A percentile compares a stretch with the other conserved stretches of the same genome.
phyloP scores from a whole-genome alignment of 2,113 vertebrate genomes.

The Amia ocellicauda region DNA sequence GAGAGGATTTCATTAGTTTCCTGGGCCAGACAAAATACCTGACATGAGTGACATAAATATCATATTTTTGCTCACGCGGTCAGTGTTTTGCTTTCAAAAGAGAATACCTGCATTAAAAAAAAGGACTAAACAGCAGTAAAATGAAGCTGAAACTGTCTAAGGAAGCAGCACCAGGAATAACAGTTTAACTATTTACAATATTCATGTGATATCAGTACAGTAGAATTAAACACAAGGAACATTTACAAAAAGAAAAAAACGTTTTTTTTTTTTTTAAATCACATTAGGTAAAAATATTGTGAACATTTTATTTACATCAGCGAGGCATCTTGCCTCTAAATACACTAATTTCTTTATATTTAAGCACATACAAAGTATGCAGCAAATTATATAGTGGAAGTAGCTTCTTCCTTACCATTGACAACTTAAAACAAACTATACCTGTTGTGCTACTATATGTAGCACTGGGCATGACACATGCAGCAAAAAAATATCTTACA shows the following conservation, averaged over 20 bases:
- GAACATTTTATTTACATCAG: conserved; percentile 63
- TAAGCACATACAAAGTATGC: conserved; percentile 36
- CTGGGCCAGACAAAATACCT: no score
- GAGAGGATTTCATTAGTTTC: no score
- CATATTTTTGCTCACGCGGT: background rate
- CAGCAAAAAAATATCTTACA: conserved; percentile 35
- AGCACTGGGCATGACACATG: conserved; percentile 43
- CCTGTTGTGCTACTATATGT: conserved; percentile 46
- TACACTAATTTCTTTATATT: conserved; percentile 46
- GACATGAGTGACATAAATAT: background rate
- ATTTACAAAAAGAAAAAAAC: conserved; percentile 74
- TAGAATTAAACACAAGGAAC: conserved; percentile 80
- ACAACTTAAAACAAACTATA: conserved; percentile 37
- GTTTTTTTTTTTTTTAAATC: conserved; percentile 59
- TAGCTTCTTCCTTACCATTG: conserved; percentile 39
- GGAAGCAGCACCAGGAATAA: conserved; percentile 66
- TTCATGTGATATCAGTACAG: conserved; percentile 68
- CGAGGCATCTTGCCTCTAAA: conserved; percentile 39
- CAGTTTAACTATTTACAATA: conserved; percentile 75
- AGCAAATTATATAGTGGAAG: conserved; percentile 10
- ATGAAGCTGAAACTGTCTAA: conserved; percentile 46
- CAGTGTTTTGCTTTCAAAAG: conserved; percentile 26
- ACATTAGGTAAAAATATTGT: conserved; percentile 64
- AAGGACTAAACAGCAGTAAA: conserved; percentile 40
- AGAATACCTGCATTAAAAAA: conserved; percentile 1